Conservation (phyloP, 2,888 invertebrate genomes). For the Pyrocoelia pectoralis region DNA sequence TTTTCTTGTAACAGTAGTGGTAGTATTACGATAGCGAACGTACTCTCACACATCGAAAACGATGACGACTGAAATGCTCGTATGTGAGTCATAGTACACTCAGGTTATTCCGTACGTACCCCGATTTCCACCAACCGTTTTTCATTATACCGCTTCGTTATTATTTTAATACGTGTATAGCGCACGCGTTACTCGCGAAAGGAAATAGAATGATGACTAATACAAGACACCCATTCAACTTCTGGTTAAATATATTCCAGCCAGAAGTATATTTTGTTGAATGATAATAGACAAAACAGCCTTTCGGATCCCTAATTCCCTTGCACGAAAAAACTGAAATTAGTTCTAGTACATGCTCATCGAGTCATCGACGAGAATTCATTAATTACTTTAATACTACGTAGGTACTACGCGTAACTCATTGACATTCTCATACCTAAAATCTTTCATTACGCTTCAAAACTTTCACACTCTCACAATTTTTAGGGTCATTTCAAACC, state of each 20-base stretch:
- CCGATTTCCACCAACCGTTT: conserved; percentile 52
- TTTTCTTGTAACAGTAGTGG: conserved; percentile 29
- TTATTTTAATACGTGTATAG: conserved; percentile 35
- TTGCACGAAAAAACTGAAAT: too few species aligned
- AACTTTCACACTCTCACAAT: too few species aligned
- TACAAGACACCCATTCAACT: conserved; percentile 34
- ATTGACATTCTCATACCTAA: too few species aligned
- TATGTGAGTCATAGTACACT: conserved; percentile 43
- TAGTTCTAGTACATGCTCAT: too few species aligned
- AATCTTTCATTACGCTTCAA: too few species aligned
- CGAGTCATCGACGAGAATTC: too few species aligned
- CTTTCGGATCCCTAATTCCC: background rate
- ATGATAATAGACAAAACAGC: conserved; percentile 2
- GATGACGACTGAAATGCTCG: conserved; percentile 41
- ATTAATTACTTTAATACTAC: too few species aligned
- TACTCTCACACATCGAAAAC: conserved; percentile 31
- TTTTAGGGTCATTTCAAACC: too few species aligned
- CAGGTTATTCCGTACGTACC: conserved; percentile 54
- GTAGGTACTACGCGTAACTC: too few species aligned
- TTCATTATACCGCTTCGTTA: conserved; percentile 46
- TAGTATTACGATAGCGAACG: conserved; percentile 6
- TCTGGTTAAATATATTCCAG: conserved; percentile 11
- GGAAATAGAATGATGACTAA: conserved; percentile 48
- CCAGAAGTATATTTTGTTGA: background rate
- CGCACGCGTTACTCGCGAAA: conserved; percentile 45